These are phyloP conservation scores for Pristionchus mayeri DNA, from an alignment of 2,888 invertebrate species.

Conservation along the genomic window DNA sequence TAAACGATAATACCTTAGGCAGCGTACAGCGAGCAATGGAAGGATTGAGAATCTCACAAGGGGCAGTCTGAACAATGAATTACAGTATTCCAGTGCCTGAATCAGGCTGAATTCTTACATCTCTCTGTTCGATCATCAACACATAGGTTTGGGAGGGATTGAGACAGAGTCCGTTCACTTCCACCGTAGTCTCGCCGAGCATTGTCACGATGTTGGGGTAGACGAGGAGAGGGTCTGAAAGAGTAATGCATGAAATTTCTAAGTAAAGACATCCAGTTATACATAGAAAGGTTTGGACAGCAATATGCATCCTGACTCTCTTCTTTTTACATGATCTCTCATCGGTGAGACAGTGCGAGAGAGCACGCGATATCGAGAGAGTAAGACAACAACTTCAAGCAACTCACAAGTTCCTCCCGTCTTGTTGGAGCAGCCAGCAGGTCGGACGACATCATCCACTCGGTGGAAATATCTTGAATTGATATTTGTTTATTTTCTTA, in stretches of 20 bases:
- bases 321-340: too few relatives aligned
- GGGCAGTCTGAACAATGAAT: constrained; percentile 52
- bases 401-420: constrained; percentile 62
- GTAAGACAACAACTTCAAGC: too few relatives aligned
- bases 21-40: constrained; percentile 62
- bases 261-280: neutral
- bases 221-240: constrained; percentile 62
- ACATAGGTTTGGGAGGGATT: constrained; percentile 77
- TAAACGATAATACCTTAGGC: constrained; percentile 47
- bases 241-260: neutral
- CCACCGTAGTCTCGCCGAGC: constrained; percentile 94
- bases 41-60: constrained; percentile 56
- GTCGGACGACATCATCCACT: constrained; percentile 91
- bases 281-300: neutral
- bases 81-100: neutral
- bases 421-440: constrained; percentile 85
- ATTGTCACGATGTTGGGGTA: constrained; percentile 92
- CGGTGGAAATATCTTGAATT: constrained; percentile 88
- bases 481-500: too few relatives aligned
- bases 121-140: constrained; percentile 56
- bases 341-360: too few relatives aligned
- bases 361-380: too few relatives aligned
- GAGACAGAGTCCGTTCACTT: constrained; percentile 95
- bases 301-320: too few relatives aligned
- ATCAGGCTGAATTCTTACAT: constrained; percentile 47